Evolutionary conservation across 2,888 invertebrate species (phyloP).

Genomic region (Galeruca laticollis): DNA sequence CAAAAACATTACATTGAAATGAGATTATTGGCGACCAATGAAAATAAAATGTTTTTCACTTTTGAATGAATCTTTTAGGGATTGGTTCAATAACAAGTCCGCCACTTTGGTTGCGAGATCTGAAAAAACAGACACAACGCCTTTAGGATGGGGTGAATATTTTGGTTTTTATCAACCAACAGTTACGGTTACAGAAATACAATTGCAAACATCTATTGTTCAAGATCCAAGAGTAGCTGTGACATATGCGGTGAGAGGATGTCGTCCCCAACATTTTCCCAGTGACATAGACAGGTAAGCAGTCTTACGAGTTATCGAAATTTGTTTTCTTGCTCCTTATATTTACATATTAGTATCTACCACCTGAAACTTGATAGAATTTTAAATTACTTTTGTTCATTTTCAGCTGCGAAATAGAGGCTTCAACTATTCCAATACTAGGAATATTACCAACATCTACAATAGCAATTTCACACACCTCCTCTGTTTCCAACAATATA

Average conservation of each 20-base stretch:
- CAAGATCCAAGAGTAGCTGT: constrained; percentile 62
- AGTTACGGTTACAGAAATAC: constrained; percentile 59
- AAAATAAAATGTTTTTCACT: too few species aligned
- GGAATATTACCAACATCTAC: constrained; percentile 49
- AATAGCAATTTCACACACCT: constrained; percentile 9
- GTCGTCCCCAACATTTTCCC: constrained; percentile 62
- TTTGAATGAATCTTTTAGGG: background rate
- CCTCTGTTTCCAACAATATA: background rate
- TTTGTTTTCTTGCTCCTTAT: too few species aligned
- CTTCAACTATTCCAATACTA: constrained; percentile 42
- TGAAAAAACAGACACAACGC: constrained; percentile 43
- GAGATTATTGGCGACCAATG: too few species aligned
- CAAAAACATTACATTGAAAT: too few species aligned
- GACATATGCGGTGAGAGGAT: constrained; percentile 65
- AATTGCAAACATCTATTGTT: constrained; percentile 57
- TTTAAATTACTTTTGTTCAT: constrained; percentile 9
- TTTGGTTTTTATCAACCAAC: constrained; percentile 62
- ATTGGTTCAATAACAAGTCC: background rate
- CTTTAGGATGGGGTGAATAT: constrained; percentile 62
- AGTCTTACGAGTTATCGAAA: constrained; percentile 45
- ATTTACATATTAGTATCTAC: background rate
- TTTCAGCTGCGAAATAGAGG: constrained; percentile 37
- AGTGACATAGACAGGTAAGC: constrained; percentile 56
- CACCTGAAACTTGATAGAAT: background rate
- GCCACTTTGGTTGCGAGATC: constrained; percentile 1